Evolutionary conservation across 2,113 vertebrate genomes (phyloP).

Genomic region (Semicossyphus pulcher): DNA sequence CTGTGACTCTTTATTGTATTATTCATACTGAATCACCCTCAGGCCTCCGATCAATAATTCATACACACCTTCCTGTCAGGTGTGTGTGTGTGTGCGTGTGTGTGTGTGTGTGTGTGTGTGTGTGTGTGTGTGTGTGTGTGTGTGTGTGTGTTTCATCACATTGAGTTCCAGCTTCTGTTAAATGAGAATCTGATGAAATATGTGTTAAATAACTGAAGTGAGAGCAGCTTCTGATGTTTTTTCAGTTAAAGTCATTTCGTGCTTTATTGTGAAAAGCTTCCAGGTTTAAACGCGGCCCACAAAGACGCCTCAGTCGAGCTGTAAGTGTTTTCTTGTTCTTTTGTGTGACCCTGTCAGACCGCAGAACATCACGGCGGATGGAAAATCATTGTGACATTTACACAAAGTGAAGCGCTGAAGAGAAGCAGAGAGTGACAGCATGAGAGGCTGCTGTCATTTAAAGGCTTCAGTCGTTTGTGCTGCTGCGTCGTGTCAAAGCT

Average conservation of each 20-base stretch:
- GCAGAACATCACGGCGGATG: not conserved
- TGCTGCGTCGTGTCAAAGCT: not conserved
- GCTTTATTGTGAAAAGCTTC: too few relatives aligned
- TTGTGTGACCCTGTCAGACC: not conserved
- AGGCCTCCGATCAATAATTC: constrained; percentile 15
- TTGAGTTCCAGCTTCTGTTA: not conserved
- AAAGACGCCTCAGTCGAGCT: not conserved
- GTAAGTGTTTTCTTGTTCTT: not conserved
- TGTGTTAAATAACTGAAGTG: not conserved
- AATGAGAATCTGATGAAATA: not conserved
- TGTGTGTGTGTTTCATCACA: not conserved
- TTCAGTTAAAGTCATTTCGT: accelerated
- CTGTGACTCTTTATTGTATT: constrained; percentile 15
- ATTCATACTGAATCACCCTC: constrained; percentile 2
- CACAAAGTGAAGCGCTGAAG: not conserved
- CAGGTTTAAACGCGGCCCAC: accelerated
- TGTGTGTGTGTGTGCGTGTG: not conserved
- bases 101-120: not conserved
- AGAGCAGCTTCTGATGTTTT: not conserved
- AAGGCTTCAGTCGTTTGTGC: not conserved
- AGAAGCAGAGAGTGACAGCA: constrained; percentile 1
- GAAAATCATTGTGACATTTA: constrained; percentile 31
- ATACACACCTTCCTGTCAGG: constrained; percentile 4
- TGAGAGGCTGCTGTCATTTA: not conserved
- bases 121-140: not conserved